Percentiles rank a stretch among this genome's conserved stretches.
Evolutionary conservation across 1,140 invertebrate genomes (phyloP).

Genomic region (Caenorhabditis brenneri): DNA sequence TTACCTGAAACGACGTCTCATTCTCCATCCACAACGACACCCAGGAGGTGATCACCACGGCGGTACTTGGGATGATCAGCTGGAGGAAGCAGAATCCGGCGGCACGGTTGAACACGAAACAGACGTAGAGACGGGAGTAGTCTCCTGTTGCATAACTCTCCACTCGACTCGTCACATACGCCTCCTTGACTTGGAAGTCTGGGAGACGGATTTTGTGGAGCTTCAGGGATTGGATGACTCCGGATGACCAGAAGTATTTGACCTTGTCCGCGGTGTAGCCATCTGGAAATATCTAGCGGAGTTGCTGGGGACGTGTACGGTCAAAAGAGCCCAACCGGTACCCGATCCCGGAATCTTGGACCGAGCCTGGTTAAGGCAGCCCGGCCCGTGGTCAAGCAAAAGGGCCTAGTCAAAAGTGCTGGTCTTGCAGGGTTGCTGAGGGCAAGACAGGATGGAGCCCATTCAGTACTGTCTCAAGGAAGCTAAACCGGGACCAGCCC

Average conservation of each 20-base stretch:
- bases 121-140: constrained; percentile 59
- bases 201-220: constrained; percentile 58
- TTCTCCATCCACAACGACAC: constrained; percentile 60
- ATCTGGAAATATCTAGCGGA: constrained; percentile 40
- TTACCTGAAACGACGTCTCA: constrained; percentile 54
- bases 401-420: too few species aligned
- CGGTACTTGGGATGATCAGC: constrained; percentile 60
- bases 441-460: too few species aligned
- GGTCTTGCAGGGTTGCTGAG: too few species aligned
- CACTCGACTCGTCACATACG: constrained; percentile 61
- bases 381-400: too few species aligned
- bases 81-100: constrained; percentile 60
- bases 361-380: too few species aligned
- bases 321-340: too few species aligned
- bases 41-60: constrained; percentile 60
- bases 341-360: too few species aligned
- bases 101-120: constrained; percentile 57
- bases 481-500: too few species aligned
- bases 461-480: too few species aligned
- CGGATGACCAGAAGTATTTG: constrained; percentile 54
- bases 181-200: constrained; percentile 63
- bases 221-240: constrained; percentile 51
- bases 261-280: constrained; percentile 59
- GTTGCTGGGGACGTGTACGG: neutral
- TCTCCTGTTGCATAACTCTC: constrained; percentile 62